Conservation (phyloP, 2,888 invertebrate species). For the Macrosoma leucophasiata region DNA sequence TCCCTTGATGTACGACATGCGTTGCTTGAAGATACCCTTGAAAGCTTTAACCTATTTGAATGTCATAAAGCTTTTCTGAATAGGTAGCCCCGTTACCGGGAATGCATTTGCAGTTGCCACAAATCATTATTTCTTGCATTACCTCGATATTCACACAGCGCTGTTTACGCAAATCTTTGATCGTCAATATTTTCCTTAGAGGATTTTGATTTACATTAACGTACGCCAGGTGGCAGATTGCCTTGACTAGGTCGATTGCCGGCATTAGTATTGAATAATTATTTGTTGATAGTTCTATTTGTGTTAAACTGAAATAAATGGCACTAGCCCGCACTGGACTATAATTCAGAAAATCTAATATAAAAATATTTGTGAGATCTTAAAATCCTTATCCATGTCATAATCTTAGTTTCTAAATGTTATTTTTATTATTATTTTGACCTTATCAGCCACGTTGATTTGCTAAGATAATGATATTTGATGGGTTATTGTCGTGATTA, state of each 20-base stretch:
- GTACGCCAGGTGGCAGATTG: conserved; percentile 34
- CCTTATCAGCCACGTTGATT: conserved; percentile 35
- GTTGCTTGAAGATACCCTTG: too few relatives aligned
- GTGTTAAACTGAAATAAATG: conserved; percentile 47
- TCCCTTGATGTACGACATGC: too few relatives aligned
- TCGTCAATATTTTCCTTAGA: conserved; percentile 43
- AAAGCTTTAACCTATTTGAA: too few relatives aligned
- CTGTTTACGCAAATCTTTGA: conserved; percentile 54
- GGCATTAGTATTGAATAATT: conserved; percentile 36
- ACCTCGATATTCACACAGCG: conserved; percentile 45
- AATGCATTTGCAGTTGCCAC: conserved; percentile 56
- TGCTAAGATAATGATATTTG: conserved; percentile 29
- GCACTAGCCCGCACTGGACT: too few relatives aligned
- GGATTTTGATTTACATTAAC: conserved; percentile 41
- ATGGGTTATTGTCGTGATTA: conserved; percentile 29
- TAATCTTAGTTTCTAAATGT: conserved; percentile 27
- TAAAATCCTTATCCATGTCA: too few relatives aligned
- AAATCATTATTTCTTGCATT: conserved; percentile 50
- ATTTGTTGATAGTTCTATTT: conserved; percentile 38
- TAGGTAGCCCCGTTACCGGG: conserved; percentile 46
- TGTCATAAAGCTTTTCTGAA: conserved; percentile 22
- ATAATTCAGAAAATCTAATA: conserved; percentile 20
- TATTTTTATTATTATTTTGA: conserved; percentile 33
- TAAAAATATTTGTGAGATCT: too few relatives aligned
- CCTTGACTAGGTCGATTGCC: conserved; percentile 35